Base-by-base conservation (phyloP, 2,888 invertebrate species). In the Cyrtodaria siliqua region DNA sequence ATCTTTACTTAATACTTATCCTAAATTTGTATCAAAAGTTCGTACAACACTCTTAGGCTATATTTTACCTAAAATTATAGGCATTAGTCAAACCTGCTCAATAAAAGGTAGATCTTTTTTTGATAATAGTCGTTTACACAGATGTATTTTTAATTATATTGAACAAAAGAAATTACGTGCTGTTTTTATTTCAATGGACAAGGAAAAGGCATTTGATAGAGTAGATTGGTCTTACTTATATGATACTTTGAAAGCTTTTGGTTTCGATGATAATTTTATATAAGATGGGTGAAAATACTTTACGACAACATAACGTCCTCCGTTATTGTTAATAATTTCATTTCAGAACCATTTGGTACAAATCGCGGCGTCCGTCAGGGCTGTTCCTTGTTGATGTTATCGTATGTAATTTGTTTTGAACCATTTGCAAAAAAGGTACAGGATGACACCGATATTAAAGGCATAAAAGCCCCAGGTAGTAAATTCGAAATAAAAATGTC, bases 171-270 rank as follows among this genome's bases (percentile, higher is more conserved):
- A 83, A 14, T 27, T 77, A 18, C 18, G 53, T 40, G 69, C 75
- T 38, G 66, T 66, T 44, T 80, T 84, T 59, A 77, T 84, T 40
- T 57, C 47, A 67, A 42, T 84, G 29, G 85, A 86, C 50, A 85
- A 85, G 59, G 82, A 79, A 50, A 86, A 85, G 44, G 84, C 83
- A 1, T 85, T 85, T 44, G 83, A 85, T 56, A 60, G 84, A 44
- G 84, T 84, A 12, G 72, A 64, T 33, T 78, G 81, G 57, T 59
- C 67, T 20, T 85, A 68, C 64, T n/a, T 86, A 24, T 81, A 74
- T 71, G 59, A 78, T 55, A 62, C 66, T 6, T 55, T 86, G 33
- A 2, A 59, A 9, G 29, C 67, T 12, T 84, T 79, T 64, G 81
- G 82, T 14, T 83, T 86, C 79, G 61, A 74, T 23, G 24, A 63